Percentiles rank a stretch among this genome's conserved stretches.
Conservation (phyloP, 2,797 vertebrate species). For the Tapera naevia region DNA sequence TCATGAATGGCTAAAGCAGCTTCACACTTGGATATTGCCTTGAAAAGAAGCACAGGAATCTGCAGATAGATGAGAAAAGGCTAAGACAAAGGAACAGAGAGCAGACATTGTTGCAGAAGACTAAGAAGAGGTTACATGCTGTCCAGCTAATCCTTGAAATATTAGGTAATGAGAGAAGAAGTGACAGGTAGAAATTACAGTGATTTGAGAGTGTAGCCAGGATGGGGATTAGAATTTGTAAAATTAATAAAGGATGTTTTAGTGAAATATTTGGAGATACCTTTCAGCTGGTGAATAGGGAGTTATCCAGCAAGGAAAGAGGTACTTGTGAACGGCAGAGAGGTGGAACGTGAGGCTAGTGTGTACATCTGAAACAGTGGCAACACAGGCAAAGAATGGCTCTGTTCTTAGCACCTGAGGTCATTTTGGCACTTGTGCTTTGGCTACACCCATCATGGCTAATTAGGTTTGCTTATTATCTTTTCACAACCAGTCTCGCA, state of each 20-base stretch:
- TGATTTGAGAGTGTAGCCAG: neutral
- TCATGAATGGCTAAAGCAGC: constrained; percentile 11
- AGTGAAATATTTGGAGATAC: neutral
- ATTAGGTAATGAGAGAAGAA: neutral
- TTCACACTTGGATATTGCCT: constrained; percentile 9
- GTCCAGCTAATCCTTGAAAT: constrained; percentile 17
- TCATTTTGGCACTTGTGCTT: neutral
- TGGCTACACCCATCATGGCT: neutral
- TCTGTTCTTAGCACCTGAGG: neutral
- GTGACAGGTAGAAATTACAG: neutral
- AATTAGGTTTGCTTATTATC: neutral
- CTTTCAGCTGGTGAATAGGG: neutral
- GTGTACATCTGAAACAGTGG: neutral
- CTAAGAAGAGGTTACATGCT: neutral
- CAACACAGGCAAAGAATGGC: neutral
- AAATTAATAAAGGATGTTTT: neutral
- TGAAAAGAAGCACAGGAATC: constrained; percentile 16
- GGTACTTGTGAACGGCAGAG: neutral
- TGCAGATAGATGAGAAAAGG: neutral
- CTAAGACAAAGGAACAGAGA: constrained; percentile 47
- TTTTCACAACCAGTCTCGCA: neutral
- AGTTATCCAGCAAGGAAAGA: neutral
- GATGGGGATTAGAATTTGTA: neutral
- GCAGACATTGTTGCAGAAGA: constrained; percentile 9
- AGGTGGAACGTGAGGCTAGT: neutral